These are phyloP conservation scores for Octodon degus DNA, from an alignment of 2,113 vertebrate species.

Conservation along the genomic window DNA sequence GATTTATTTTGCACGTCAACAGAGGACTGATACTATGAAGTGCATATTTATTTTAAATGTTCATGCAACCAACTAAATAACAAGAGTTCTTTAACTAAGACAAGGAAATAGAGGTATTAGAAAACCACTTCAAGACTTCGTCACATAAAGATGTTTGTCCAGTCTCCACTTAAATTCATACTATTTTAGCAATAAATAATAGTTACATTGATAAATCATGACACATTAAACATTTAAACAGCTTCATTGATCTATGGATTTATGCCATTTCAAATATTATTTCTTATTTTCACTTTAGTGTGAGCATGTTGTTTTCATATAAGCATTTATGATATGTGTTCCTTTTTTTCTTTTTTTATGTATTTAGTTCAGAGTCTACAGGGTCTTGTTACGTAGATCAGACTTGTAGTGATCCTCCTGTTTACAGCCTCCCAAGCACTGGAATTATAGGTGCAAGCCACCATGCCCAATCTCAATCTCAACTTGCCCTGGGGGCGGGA, in stretches of 20 bases:
- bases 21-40: not conserved
- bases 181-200: slow-evolving; percentile 9
- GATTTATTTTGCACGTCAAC: not conserved
- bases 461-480: no score
- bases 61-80: not conserved
- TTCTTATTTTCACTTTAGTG: not conserved
- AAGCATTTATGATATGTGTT: not conserved
- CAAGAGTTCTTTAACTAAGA: not conserved
- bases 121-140: not conserved
- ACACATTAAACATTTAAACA: not conserved
- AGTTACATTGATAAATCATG: not conserved
- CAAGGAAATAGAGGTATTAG: not conserved
- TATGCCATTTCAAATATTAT: not conserved
- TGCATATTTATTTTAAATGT: not conserved
- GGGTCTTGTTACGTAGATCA: no score
- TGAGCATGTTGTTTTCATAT: not conserved
- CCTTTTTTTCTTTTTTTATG: no score
- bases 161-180: slow-evolving; percentile 28
- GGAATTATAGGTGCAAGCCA: no score
- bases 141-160: not conserved
- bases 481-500: no score
- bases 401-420: no score
- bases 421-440: no score
- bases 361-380: no score
- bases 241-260: not conserved